Evolutionary conservation across 2,888 invertebrate genomes (phyloP).

Genomic region (Perdita meconis): DNA sequence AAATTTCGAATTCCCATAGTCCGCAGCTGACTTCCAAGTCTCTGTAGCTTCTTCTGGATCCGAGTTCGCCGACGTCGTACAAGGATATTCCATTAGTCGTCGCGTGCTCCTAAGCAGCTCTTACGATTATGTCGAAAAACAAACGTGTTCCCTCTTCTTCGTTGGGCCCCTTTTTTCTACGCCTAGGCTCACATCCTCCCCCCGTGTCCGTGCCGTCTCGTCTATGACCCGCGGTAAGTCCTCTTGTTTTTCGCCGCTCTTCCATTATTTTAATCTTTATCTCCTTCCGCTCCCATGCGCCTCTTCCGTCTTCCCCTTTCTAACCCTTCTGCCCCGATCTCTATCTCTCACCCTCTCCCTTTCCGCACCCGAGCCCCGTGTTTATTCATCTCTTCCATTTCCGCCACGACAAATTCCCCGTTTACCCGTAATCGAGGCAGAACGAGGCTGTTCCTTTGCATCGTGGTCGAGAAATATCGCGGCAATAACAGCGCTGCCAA

Average conservation of each 20-base stretch:
- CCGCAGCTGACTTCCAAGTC: conserved; percentile 24
- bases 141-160: conserved; percentile 15
- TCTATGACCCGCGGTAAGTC: not conserved
- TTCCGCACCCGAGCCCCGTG: not conserved
- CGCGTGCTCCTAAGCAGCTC: conserved; percentile 47
- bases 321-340: too few relatives aligned
- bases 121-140: conserved; percentile 63
- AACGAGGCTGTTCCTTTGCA: conserved; percentile 29
- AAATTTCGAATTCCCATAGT: conserved; percentile 65
- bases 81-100: conserved; percentile 67
- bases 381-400: not conserved
- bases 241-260: conserved; percentile 10
- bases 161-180: conserved; percentile 2
- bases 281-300: not conserved
- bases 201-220: not conserved
- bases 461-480: conserved; percentile 41
- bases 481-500: conserved; percentile 37
- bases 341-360: not conserved
- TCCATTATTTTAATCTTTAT: conserved; percentile 11
- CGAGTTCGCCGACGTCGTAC: conserved; percentile 53
- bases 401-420: not conserved
- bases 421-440: conserved; percentile 8
- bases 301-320: not conserved
- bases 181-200: not conserved
- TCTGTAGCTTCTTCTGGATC: conserved; percentile 14